Evolutionary conservation across 2,797 vertebrate species (phyloP).

Genomic region (Anas bahamensis): DNA sequence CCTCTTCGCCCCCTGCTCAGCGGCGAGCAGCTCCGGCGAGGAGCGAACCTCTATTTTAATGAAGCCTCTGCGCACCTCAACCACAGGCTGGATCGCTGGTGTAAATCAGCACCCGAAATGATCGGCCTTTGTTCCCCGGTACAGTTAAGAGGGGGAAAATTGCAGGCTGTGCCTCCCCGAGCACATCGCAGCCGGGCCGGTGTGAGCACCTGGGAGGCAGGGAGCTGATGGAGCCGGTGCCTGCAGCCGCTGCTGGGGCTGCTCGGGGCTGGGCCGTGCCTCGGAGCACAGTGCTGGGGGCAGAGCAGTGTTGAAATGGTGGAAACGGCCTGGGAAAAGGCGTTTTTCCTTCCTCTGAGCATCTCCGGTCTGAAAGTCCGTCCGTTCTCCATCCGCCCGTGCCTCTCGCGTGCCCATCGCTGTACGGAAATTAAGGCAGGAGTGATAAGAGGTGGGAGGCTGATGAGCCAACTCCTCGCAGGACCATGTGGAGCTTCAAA

Average conservation of each 20-base stretch:
- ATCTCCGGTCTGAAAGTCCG: background rate
- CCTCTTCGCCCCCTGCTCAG: background rate
- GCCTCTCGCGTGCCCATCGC: background rate
- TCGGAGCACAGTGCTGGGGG: background rate
- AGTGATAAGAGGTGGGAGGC: background rate
- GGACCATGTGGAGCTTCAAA: background rate
- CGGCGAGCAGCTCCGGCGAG: background rate
- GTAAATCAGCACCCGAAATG: conserved; percentile 31
- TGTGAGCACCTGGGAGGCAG: background rate
- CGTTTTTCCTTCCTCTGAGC: background rate
- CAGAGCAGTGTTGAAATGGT: background rate
- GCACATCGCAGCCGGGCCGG: background rate
- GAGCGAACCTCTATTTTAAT: conserved; percentile 15
- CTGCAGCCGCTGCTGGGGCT: background rate
- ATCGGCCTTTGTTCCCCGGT: background rate
- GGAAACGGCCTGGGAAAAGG: background rate
- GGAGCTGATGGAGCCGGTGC: background rate
- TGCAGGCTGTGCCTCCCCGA: background rate
- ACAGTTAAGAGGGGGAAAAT: background rate
- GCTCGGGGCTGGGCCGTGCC: background rate
- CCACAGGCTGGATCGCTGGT: background rate
- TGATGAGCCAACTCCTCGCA: background rate
- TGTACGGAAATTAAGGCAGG: background rate
- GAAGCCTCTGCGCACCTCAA: background rate
- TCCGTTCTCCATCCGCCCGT: background rate